Percentiles rank a stretch among this genome's conserved stretches.
Conservation (phyloP, 2,888 invertebrate species). For the Cerastis rubricosa region DNA sequence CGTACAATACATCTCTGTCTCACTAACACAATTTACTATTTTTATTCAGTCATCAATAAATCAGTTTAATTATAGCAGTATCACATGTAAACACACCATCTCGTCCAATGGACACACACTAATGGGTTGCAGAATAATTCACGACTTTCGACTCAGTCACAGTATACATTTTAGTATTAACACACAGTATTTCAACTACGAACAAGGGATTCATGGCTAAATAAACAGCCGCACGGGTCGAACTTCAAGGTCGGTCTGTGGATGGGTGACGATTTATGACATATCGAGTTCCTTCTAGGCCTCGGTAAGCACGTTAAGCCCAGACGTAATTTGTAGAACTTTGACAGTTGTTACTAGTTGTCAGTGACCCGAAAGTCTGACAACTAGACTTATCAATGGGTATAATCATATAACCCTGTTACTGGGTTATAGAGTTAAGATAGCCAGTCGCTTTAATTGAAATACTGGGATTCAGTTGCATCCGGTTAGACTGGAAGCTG, state of each 20-base stretch:
- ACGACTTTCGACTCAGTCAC: constrained; percentile 27
- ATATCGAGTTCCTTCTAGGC: neutral
- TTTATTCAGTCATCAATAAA: constrained; percentile 52
- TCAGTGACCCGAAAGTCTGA: neutral
- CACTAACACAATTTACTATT: constrained; percentile 30
- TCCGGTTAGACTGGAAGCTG: neutral
- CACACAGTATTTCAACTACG: constrained; percentile 9
- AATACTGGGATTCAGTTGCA: neutral
- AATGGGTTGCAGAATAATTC: constrained; percentile 66
- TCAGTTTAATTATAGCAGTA: constrained; percentile 59
- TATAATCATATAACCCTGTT: neutral
- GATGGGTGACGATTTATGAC: neutral
- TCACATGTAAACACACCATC: constrained; percentile 61
- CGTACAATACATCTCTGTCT: neutral
- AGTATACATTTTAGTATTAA: neutral
- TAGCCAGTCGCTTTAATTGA: no score
- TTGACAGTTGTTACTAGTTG: neutral
- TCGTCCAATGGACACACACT: constrained; percentile 47
- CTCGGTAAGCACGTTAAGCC: neutral
- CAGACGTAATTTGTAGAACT: neutral
- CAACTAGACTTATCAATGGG: neutral
- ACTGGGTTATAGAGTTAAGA: neutral
- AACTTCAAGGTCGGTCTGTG: neutral
- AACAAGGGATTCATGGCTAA: neutral
- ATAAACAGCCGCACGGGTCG: neutral